A percentile compares a stretch with the other conserved stretches of the same genome.
Evolutionary conservation across 1,140 invertebrate genomes (phyloP).

Genomic region (Trichomalopsis sarcophagae): DNA sequence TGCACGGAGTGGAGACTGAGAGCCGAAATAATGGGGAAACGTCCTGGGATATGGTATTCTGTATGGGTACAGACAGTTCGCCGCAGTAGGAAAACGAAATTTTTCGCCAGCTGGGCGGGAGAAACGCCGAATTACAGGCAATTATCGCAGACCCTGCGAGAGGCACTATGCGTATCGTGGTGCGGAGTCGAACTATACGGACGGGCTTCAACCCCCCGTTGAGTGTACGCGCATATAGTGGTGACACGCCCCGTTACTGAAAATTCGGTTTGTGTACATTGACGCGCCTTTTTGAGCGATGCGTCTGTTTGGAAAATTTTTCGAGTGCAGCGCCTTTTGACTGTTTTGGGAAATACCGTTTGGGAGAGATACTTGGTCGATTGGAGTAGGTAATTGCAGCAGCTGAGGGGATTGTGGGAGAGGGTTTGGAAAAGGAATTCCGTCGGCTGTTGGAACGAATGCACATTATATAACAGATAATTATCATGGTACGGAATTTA

Average conservation of each 20-base stretch:
- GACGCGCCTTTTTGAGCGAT: neutral
- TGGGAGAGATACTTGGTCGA: too few species aligned
- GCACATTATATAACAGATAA: too few species aligned
- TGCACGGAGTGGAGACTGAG: neutral
- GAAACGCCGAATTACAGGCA: neutral
- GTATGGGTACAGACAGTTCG: neutral
- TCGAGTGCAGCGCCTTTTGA: neutral
- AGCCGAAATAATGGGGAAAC: neutral
- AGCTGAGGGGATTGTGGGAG: too few species aligned
- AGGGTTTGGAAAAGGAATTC: too few species aligned
- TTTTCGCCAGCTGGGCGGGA: conserved; percentile 4
- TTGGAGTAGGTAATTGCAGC: too few species aligned
- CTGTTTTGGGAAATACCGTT: too few species aligned
- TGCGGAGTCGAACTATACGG: too few species aligned
- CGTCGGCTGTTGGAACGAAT: too few species aligned
- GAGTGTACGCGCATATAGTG: neutral
- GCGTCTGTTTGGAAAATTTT: neutral
- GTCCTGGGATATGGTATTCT: neutral
- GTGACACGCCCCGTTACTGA: neutral
- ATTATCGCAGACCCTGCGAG: neutral
- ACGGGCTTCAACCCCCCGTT: neutral
- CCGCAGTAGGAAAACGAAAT: neutral
- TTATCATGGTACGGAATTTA: too few species aligned
- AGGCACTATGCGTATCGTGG: too few species aligned
- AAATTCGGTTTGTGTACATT: neutral